These are phyloP conservation scores for Polypedilum vanderplanki DNA, from an alignment of 1,140 invertebrate genomes.

Conservation along the genomic window DNA sequence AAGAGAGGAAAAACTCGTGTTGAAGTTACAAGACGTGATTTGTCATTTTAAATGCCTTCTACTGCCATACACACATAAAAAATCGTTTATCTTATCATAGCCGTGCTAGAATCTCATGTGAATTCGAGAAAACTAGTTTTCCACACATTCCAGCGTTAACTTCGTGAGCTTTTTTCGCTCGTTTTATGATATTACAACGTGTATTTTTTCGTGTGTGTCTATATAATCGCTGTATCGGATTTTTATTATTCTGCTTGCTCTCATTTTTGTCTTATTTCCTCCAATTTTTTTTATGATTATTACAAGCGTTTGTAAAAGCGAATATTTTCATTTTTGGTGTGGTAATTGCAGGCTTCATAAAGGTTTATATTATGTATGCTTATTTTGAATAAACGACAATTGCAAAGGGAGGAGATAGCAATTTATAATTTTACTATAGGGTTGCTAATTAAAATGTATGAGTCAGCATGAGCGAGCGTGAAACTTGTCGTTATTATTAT, in stretches of 20 bases:
- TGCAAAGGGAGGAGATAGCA: too few species aligned
- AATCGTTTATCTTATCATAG: not conserved
- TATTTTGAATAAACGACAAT: too few species aligned
- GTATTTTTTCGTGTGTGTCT: not conserved
- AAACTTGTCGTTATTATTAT: too few species aligned
- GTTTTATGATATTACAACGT: not conserved
- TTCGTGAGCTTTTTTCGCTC: constrained; percentile 2
- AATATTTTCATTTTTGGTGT: too few species aligned
- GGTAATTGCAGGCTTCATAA: too few species aligned
- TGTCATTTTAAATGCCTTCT: not conserved
- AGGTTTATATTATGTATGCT: too few species aligned
- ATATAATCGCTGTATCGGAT: constrained; percentile 1
- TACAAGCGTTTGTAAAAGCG: too few species aligned
- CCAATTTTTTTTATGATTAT: not conserved
- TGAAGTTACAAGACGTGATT: not conserved
- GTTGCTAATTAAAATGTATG: too few species aligned
- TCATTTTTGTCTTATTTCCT: constrained; percentile 8
- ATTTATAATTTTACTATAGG: too few species aligned
- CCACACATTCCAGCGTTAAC: not conserved
- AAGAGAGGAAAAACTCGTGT: too few species aligned
- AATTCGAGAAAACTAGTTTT: not conserved
- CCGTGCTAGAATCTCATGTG: not conserved
- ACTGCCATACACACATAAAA: not conserved
- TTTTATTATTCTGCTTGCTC: not conserved
- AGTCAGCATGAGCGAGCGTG: too few species aligned